Evolutionary conservation across 2,888 invertebrate species (phyloP), one percentile per base, ranked within the genome.

Genomic region (Lacanobia wlatinum): DNA sequence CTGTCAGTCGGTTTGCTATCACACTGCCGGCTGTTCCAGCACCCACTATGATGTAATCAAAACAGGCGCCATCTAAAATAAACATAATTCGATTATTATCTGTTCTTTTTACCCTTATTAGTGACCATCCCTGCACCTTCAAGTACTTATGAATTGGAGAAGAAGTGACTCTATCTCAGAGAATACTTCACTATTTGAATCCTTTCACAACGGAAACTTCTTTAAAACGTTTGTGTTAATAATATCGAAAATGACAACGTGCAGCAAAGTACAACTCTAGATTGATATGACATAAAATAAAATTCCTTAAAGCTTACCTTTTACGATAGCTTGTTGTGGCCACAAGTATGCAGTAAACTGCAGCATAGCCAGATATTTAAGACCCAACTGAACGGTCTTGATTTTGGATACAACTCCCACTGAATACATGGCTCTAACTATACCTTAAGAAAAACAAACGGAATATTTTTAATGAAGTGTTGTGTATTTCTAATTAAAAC

Each of bases 1-100:
- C 85, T 18, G 85, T 73, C 4, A 86, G 65, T 65, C 87, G 75
- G 28, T 75, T 86, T n/a, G 86, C 87, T 38, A 86, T 65, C 12
- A 86, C 85, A 46, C 80, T 75, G n/a, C 86, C 85, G 0, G 87
- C 85, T 40, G 85, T 86, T 9, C 85, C 85, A 1, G 75, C 85
- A 0, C 85, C 86, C 4, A 73, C 78, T 10, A 86, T 66, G 9
- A 86, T 83, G 46, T 76, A 84, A 38, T 85, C 79, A 10, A 62
- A 85, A 52, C 14, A 60, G 8, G 71, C 73, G 12, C 72, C 84
- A 79, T 82, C 84, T 84, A 59, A 6, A 85, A 61, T 40, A 21
- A 21, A 59, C 21, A 59, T 21, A 59, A 14, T 59, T 12, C 21
- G 1, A 23, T 12, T 52, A 21, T 46, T 16, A 43, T 34, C 3